Base-by-base conservation (phyloP, 1,140 invertebrate genomes). In the Agrilus planipennis region DNA sequence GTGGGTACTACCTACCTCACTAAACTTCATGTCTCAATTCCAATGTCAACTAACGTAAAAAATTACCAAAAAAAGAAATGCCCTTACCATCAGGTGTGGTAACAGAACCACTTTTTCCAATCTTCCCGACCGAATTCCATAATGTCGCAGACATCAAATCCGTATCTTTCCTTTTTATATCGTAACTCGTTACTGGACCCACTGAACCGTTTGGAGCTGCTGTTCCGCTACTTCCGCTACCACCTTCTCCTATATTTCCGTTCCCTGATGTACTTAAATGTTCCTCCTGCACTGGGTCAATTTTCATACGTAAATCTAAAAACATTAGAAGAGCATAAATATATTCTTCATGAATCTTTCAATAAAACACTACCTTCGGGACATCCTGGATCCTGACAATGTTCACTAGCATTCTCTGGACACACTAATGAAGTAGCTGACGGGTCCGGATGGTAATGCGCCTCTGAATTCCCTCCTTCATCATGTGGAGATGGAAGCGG, bases 301-400 rank as follows among this genome's bases (percentile, higher is more conserved):
- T 69, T 54, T 76, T 76, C 57, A 76, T 73, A 51, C 74, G 66
- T 41, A 76, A 64, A 70, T 77, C 74, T 76, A 41, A 15, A 49
- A 58, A 42, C 41, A 47, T 48, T 27, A 12, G 15, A 6, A 29
- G 11, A 29, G 15, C 3, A 3, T 29, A 12, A 29, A 4, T 11
- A n/a, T 29, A 12, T 4, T 29, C 15, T 29, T 12, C 28, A 29
- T 25, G 6, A 25, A 6, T 7, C 23, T 25, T 25, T 3, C 4
- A 31, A 12, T 34, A 34, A n/a, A 17, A 34, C 16, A 18, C 49
- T 56, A 68, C 65, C 65, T 62, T 69, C 66, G 36, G 67, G 63
- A 53, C 64, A 66, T 42, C 61, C 61, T 21, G 58, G 57, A 45
- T 61, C 61, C 14, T 57, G 54, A 38, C 55, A 58, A 39, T 55